phyloP scores from a whole-genome alignment of 2,888 invertebrate genomes.

The Fragum fragum region DNA sequence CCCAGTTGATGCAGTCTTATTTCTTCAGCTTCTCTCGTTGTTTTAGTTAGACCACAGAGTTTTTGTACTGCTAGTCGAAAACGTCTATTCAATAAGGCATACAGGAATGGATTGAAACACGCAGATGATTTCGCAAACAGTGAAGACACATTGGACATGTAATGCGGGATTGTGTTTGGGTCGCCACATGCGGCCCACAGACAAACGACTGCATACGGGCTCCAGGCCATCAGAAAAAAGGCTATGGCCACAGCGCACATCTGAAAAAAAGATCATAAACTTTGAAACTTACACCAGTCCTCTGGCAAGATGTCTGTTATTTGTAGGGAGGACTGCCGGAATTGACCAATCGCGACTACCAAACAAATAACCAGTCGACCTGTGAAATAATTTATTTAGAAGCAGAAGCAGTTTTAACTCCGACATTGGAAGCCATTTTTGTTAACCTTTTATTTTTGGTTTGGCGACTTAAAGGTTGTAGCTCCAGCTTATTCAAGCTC shows the following conservation, averaged over 20 bases:
- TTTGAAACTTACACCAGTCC: no score
- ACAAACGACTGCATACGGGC: conserved; percentile 72
- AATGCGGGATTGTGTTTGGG: conserved; percentile 40
- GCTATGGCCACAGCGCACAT: conserved; percentile 69
- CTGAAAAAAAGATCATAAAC: conserved; percentile 41
- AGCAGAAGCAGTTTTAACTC: no score
- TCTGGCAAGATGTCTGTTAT: no score
- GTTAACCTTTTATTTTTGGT: no score
- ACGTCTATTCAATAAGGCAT: conserved; percentile 67
- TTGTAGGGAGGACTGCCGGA: no score
- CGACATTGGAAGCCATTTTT: no score
- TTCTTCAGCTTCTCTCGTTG: conserved; percentile 27
- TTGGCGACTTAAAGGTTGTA: no score
- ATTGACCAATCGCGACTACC: no score
- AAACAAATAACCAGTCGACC: no score
- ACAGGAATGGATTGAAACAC: conserved; percentile 72
- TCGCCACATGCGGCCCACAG: conserved; percentile 64
- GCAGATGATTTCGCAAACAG: conserved; percentile 76
- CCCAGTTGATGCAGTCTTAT: conserved; percentile 38
- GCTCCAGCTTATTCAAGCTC: no score
- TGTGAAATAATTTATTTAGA: no score
- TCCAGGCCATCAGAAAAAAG: conserved; percentile 73
- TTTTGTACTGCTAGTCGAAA: conserved; percentile 60
- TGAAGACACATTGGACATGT: conserved; percentile 55
- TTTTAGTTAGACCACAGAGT: conserved; percentile 43